Base-by-base conservation (phyloP, 2,888 invertebrate genomes). In the Fragum whitleyi region DNA sequence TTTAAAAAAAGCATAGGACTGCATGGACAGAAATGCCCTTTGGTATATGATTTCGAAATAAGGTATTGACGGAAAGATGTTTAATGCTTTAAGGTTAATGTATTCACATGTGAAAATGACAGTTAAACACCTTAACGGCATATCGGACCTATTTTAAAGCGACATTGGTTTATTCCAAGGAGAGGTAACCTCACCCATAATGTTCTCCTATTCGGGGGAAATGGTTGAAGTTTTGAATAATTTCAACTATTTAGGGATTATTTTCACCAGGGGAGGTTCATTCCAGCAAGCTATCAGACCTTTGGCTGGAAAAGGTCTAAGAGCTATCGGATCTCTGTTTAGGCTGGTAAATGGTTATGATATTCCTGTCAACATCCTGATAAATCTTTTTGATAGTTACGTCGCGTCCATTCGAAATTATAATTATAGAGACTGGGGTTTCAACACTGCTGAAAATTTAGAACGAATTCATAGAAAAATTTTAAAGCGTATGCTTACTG, bases 401-500 rank as follows among this genome's bases (percentile, higher is more conserved):
- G 59, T 59, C 14, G 16, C 16, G 11, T 59, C 59, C 9, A 59
- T 59, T 28, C 28, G 23, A 26, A 59, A 28, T 59, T 59, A 59
- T 59, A 59, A 59, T 28, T 59, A 26, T 26, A 26, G 26, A 59
- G 28, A 14, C 16, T 59, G 59, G 59, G 59, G 59, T 26, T 59
- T 59, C 28, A 59, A 7, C 21, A 5, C 2, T 53, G 11, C 26
- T 65, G 57, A 57, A 23, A 28, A 26, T 23, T 11, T 57, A 16
- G 71, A 72, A 36, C n/a, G 68, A 16, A 61, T 78, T 16, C 77
- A 73, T 51, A 65, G 59, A 21, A 78, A 73, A 32, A 73, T 67
- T 73, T 57, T 47, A 21, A 69, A 78, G 61, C 39, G 73, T 23
- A 6, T 68, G 26, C 19, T 73, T 5, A 68, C 21, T 68, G 68